Evolutionary conservation across 2,113 vertebrate genomes (phyloP).

Genomic region (Mesocricetus auratus): DNA sequence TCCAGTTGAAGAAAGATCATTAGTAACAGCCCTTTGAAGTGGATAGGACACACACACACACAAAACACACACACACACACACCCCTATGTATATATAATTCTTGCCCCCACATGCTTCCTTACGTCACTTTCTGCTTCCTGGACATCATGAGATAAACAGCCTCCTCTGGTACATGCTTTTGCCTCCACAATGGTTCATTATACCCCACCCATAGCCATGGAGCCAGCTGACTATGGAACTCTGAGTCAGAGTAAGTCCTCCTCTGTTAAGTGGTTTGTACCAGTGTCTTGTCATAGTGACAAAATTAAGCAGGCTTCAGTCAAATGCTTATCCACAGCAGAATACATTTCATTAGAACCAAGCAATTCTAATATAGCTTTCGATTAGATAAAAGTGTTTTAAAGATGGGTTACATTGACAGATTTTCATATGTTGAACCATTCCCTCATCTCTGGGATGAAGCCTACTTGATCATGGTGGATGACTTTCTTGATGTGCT

Average conservation of each 20-base stretch:
- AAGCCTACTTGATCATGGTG: no score
- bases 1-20: no score
- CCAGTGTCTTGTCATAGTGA: no score
- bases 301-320: not conserved
- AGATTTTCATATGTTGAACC: no score
- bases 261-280: not conserved
- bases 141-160: not conserved
- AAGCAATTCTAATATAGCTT: not conserved
- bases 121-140: not conserved
- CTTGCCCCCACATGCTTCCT: not conserved
- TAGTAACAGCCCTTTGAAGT: not conserved
- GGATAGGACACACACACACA: no score
- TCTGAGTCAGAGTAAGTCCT: no score
- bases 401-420: no score
- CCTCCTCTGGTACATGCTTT: not conserved
- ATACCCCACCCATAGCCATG: no score
- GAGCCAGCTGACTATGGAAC: not conserved
- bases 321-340: not conserved
- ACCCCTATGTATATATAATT: no score
- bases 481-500: no score
- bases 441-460: no score
- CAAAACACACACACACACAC: no score
- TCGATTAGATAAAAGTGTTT: not conserved
- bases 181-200: not conserved
- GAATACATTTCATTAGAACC: not conserved